Evolutionary conservation across 2,888 invertebrate species (phyloP).

Genomic region (Calephelis perditalis): DNA sequence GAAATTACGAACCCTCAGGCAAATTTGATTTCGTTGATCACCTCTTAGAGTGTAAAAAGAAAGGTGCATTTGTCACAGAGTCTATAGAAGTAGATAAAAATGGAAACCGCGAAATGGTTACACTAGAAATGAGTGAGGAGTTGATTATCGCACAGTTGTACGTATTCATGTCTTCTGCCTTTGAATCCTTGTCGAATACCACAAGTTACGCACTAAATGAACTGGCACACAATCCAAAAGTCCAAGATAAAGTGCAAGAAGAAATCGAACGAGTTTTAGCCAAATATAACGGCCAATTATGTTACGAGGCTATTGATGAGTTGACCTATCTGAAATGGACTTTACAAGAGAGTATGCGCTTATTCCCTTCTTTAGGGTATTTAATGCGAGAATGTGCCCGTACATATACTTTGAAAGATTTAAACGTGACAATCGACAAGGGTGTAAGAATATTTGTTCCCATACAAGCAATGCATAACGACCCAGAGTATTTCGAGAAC

Average conservation of each 20-base stretch:
- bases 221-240: conserved; percentile 46
- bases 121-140: conserved; percentile 27
- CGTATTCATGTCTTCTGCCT: conserved; percentile 64
- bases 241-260: conserved; percentile 44
- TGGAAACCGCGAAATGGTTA: conserved; percentile 26
- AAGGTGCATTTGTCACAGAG: conserved; percentile 32
- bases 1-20: conserved; percentile 45
- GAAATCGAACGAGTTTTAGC: conserved; percentile 47
- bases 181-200: conserved; percentile 66
- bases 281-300: conserved; percentile 40
- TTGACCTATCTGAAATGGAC: conserved; percentile 54
- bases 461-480: conserved; percentile 46
- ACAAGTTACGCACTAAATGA: conserved; percentile 55
- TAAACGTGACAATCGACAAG: conserved; percentile 31
- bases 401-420: conserved; percentile 28
- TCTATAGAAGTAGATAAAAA: conserved; percentile 32
- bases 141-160: conserved; percentile 37
- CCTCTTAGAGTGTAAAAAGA: conserved; percentile 32
- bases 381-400: conserved; percentile 40
- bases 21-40: conserved; percentile 39
- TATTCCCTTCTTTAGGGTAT: conserved; percentile 54
- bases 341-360: conserved; percentile 50
- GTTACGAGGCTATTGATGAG: conserved; percentile 51
- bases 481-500: conserved; percentile 46
- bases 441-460: conserved; percentile 43